Conservation (phyloP, 2,888 invertebrate genomes). For the Chrysodeixis includens region DNA sequence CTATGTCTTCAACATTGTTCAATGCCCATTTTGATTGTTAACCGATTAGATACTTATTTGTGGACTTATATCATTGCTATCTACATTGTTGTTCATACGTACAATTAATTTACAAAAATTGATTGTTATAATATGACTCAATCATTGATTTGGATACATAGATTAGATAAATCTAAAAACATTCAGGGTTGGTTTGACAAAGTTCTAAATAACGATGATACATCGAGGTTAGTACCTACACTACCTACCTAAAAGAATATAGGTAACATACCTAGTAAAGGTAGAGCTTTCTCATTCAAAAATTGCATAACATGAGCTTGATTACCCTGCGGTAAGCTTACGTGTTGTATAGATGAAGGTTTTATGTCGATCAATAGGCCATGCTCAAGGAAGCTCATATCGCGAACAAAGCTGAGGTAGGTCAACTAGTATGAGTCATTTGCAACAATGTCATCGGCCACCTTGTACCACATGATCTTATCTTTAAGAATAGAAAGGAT, state of each 20-base stretch:
- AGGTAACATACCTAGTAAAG: too few relatives aligned
- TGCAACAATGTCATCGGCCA: not conserved
- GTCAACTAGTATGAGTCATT: not conserved
- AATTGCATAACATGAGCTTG: not conserved
- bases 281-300: too few relatives aligned
- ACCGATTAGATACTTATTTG: not conserved
- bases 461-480: not conserved
- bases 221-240: too few relatives aligned
- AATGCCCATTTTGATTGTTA: not conserved
- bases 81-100: not conserved
- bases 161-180: not conserved
- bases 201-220: too few relatives aligned
- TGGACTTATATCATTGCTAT: not conserved
- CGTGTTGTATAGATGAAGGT: not conserved
- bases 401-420: not conserved
- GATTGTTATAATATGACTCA: not conserved
- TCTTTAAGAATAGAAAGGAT: not conserved
- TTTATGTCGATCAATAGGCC: not conserved
- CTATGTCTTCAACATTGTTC: not conserved
- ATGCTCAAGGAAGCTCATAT: not conserved
- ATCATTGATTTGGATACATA: not conserved
- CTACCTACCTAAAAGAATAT: not conserved
- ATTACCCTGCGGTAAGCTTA: not conserved
- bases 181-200: too few relatives aligned
- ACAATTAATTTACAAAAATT: not conserved